Evolutionary conservation across 2,888 invertebrate genomes (phyloP).

Genomic region (Tridacna gigas): DNA sequence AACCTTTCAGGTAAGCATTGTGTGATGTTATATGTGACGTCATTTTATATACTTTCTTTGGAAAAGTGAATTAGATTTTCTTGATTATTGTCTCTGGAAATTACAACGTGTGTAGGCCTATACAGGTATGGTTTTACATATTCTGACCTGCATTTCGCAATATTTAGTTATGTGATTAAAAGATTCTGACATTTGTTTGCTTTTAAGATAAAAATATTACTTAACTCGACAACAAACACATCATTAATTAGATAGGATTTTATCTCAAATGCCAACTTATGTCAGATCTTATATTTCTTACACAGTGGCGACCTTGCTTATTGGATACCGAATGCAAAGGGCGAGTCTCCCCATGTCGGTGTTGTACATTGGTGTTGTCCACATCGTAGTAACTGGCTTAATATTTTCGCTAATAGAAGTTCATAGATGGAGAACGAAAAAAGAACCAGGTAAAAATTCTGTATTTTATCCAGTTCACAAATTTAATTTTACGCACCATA

Average conservation of each 20-base stretch:
- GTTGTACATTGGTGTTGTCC: slow-evolving; percentile 1
- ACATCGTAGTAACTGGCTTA: not conserved
- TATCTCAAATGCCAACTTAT: not conserved
- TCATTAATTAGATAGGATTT: not conserved
- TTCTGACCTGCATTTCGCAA: not conserved
- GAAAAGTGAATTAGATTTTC: too few relatives aligned
- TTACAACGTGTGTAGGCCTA: not conserved
- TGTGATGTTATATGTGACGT: too few relatives aligned
- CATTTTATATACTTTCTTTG: too few relatives aligned
- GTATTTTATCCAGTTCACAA: too few relatives aligned
- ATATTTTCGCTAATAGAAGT: not conserved
- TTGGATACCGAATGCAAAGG: slow-evolving; percentile 16
- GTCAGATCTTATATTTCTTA: not conserved
- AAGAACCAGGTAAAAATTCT: not conserved
- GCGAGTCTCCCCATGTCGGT: not conserved
- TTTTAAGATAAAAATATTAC: not conserved
- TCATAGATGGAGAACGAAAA: slow-evolving; percentile 5
- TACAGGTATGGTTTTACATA: not conserved
- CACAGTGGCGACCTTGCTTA: not conserved
- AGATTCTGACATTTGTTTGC: not conserved
- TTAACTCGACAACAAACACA: not conserved
- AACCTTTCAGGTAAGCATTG: too few relatives aligned
- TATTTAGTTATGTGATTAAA: not conserved
- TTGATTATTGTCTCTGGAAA: too few relatives aligned
- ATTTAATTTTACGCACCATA: too few relatives aligned